Evolutionary conservation across 2,113 vertebrate genomes (phyloP), one percentile per base, ranked within the genome.

Genomic region (Ictalurus punctatus): DNA sequence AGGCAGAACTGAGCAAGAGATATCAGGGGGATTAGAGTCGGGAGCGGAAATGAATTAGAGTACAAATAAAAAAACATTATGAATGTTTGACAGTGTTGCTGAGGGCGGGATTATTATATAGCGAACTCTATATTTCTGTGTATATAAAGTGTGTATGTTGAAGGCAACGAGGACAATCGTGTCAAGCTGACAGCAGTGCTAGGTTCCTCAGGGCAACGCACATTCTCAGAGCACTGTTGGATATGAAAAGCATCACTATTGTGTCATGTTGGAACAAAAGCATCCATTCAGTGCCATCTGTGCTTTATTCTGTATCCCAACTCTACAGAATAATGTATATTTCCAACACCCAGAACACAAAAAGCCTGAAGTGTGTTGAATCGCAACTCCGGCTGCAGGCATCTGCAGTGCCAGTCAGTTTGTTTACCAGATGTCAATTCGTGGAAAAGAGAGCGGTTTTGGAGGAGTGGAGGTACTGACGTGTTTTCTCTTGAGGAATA

Each of bases 31-130:
- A 84, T 79, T 84, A 80, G 44, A 86, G 23, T 86, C 92, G 90
- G 90, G 85, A 90, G 89, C 87, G 90, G 9, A 52, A 89, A 81
- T 78, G 88, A 87, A 93, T 92, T 87, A 86, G 56, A 84, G 88
- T 84, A 37, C 88, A 78, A 86, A 81, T 54, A n/a, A 85, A 86
- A 9, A 34, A 48, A 27, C 44, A 81, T 74, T 25, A 86, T 48
- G 52, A 80, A 54, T 23, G 48, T 86, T 73, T 69, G 65, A 83
- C 74, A 44, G 25, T 48, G 37, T 23, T 23, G 6, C 17, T 85
- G 79, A 58, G 3, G 54, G 73, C 40, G 37, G 56, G 71, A 19
- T 84, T 56, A 90, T 67, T 88, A 67, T 27, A 82, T 19, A 30
- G 23, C 73, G 40, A 74, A n/a, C 0, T 16, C 79, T 59, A 71